Percentiles rank a stretch among this genome's conserved stretches.
phyloP scores from a whole-genome alignment of 2,888 invertebrate genomes.

The Xestia rhomboidea region DNA sequence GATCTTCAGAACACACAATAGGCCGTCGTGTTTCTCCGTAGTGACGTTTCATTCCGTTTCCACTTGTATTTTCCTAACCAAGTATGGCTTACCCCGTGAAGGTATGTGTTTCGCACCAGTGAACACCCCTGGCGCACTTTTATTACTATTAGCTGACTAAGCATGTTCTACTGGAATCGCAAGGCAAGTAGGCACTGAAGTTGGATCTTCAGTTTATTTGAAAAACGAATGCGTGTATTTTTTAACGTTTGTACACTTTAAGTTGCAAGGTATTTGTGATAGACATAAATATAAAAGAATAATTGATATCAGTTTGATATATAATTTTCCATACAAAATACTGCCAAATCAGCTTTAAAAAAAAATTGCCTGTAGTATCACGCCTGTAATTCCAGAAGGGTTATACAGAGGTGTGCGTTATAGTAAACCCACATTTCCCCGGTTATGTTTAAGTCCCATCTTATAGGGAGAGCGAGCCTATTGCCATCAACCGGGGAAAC shows the following conservation, averaged over 20 bases:
- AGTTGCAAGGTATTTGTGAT: neutral
- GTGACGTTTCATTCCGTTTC: conserved; percentile 63
- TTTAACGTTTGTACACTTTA: neutral
- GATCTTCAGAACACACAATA: conserved; percentile 37
- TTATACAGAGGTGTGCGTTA: neutral
- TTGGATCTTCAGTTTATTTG: conserved; percentile 14
- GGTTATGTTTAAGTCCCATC: neutral
- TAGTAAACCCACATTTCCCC: neutral
- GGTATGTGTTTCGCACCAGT: conserved; percentile 74
- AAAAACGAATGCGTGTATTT: neutral
- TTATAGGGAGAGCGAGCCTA: neutral
- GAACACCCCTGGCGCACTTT: conserved; percentile 79
- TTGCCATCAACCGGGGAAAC: neutral
- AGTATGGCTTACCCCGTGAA: conserved; percentile 58
- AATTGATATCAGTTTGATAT: too few species aligned
- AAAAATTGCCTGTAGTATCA: too few species aligned
- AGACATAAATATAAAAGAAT: too few species aligned
- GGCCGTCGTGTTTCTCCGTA: conserved; percentile 42
- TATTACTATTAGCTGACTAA: conserved; percentile 86
- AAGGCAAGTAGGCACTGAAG: conserved; percentile 12
- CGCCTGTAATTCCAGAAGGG: neutral
- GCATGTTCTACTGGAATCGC: conserved; percentile 73
- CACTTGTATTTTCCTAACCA: conserved; percentile 62
- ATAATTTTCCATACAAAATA: too few species aligned
- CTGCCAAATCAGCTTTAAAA: too few species aligned